phyloP scores from a whole-genome alignment of 2,113 vertebrate genomes.

The Pachycephala philippinensis region DNA sequence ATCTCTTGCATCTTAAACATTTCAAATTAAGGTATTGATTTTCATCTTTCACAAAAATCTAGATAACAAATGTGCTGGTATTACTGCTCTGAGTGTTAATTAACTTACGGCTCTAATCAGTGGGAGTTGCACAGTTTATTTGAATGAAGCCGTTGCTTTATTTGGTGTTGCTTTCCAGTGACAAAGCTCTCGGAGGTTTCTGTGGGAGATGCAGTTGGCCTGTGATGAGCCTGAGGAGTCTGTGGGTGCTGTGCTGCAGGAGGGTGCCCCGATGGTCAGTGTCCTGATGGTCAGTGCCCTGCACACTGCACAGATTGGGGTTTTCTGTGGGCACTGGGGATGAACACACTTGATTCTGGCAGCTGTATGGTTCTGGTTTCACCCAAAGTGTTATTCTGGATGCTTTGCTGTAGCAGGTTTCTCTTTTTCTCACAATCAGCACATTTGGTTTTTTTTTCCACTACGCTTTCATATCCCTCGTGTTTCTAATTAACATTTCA shows the following conservation, averaged over 20 bases:
- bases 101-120: rapidly evolving
- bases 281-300: not conserved
- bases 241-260: not conserved
- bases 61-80: not conserved
- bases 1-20: not conserved
- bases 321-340: not conserved
- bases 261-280: too few relatives aligned
- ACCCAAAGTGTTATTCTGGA: not conserved
- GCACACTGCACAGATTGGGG: too few relatives aligned
- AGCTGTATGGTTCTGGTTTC: not conserved
- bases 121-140: not conserved
- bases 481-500: conserved; percentile 58
- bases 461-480: not conserved
- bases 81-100: not conserved
- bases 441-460: not conserved
- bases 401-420: not conserved
- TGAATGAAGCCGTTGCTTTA: not conserved
- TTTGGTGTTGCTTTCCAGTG: rapidly evolving
- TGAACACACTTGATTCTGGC: not conserved
- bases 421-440: conserved; percentile 14
- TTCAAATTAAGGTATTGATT: not conserved
- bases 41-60: not conserved
- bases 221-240: too few relatives aligned
- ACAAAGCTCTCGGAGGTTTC: not conserved
- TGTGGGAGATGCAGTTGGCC: not conserved